Evolutionary conservation across 2,797 vertebrate genomes (phyloP).

Genomic region (Merluccius polli): DNA sequence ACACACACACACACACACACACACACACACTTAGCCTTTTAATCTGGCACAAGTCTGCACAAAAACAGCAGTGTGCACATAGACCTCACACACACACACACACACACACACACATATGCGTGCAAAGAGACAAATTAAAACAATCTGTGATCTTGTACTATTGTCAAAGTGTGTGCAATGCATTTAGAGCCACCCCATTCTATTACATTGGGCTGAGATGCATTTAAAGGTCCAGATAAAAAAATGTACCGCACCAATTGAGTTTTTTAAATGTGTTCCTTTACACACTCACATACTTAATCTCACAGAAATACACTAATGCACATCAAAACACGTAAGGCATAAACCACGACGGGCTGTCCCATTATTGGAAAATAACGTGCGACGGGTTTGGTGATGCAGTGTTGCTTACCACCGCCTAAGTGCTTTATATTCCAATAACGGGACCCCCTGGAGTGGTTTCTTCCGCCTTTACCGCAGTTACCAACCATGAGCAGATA

Average conservation of each 20-base stretch:
- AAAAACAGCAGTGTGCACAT: constrained; percentile 22
- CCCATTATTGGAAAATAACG: too few species aligned
- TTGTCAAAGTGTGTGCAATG: not conserved
- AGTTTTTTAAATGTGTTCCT: not conserved
- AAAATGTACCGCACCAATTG: not conserved
- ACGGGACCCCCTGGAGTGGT: too few species aligned
- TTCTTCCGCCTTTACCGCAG: too few species aligned
- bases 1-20: constrained; percentile 21
- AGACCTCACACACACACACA: constrained; percentile 31
- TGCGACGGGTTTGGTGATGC: too few species aligned
- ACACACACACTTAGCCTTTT: not conserved
- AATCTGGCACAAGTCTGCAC: not conserved
- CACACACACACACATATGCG: constrained; percentile 21
- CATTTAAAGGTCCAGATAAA: not conserved
- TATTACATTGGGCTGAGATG: not conserved
- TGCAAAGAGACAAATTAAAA: constrained; percentile 47
- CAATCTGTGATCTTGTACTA: constrained; percentile 37
- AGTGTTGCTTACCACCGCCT: too few species aligned
- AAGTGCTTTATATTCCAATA: too few species aligned
- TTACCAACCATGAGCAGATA: too few species aligned
- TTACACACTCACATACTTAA: not conserved
- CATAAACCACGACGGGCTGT: too few species aligned
- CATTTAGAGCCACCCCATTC: not conserved
- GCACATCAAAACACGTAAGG: not conserved
- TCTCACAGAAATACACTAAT: not conserved